A percentile compares a stretch with the other conserved stretches of the same genome.
phyloP scores from a whole-genome alignment of 2,113 vertebrate species.

The Hypocryptadius cinnamomeus region DNA sequence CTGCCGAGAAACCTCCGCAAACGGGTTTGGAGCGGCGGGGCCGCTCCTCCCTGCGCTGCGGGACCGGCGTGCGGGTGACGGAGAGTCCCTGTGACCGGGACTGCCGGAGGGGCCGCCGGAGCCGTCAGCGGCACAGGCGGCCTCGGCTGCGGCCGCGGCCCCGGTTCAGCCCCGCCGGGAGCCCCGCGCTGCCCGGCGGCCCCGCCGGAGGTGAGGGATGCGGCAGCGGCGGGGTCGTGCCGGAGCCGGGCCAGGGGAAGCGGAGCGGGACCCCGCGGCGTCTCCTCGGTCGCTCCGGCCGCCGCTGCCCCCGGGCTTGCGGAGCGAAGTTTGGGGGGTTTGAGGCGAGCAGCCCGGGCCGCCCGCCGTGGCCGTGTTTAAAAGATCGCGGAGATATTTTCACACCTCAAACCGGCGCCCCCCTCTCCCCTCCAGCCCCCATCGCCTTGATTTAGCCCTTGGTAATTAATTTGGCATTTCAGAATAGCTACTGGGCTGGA shows the following conservation, averaged over 20 bases:
- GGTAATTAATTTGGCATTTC: slow-evolving; percentile 88
- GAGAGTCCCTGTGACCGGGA: fast-evolving
- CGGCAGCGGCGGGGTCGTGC: neutral
- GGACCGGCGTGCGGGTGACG: neutral
- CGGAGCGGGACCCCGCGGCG: neutral
- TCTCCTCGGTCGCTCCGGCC: neutral
- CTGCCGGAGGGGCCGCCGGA: too few relatives aligned
- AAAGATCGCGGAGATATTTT: slow-evolving; percentile 56
- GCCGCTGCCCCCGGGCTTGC: neutral
- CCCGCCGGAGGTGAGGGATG: neutral
- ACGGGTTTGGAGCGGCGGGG: neutral
- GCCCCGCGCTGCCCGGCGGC: neutral
- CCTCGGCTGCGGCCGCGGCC: too few relatives aligned
- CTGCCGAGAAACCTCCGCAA: neutral
- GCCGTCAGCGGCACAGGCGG: neutral
- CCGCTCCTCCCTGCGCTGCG: neutral
- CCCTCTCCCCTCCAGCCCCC: slow-evolving; percentile 1
- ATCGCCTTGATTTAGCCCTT: slow-evolving; percentile 75
- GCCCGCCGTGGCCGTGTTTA: neutral
- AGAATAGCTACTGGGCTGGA: slow-evolving; percentile 81
- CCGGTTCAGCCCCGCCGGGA: neutral
- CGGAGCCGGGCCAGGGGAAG: too few relatives aligned
- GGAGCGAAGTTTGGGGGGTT: neutral
- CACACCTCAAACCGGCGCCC: slow-evolving; percentile 53
- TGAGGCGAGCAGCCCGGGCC: too few relatives aligned